Evolutionary conservation across 2,113 vertebrate species (phyloP).

Genomic region (Hepsetus odoe): DNA sequence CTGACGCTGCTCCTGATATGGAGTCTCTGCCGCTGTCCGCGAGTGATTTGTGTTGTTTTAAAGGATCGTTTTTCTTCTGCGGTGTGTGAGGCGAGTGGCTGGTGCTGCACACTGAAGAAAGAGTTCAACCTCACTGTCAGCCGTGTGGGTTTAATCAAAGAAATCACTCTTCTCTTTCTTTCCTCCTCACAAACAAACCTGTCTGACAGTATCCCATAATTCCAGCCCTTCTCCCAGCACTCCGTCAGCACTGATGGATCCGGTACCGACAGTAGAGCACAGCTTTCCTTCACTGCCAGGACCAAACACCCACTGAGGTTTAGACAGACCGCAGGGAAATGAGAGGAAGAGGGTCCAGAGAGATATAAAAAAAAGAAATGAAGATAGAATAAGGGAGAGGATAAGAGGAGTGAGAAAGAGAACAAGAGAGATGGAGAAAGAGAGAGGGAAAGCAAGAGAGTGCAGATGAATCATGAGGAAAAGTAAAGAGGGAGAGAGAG

Average conservation of each 20-base stretch:
- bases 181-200: conserved; percentile 41
- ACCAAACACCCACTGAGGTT: no score
- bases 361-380: neutral
- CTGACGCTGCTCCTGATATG: neutral
- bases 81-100: neutral
- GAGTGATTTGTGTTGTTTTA: neutral
- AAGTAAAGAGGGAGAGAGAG: neutral
- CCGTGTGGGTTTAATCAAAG: conserved; percentile 36
- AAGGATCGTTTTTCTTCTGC: conserved; percentile 4
- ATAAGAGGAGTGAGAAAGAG: neutral
- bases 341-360: conserved; percentile 35
- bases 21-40: neutral
- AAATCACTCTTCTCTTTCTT: conserved; percentile 24
- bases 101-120: no score
- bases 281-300: conserved; percentile 34
- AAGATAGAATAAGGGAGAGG: neutral
- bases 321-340: no score
- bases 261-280: neutral
- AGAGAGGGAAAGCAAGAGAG: neutral
- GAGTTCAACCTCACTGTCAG: conserved; percentile 6
- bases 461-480: neutral
- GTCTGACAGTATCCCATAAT: conserved; percentile 31
- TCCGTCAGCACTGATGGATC: conserved; percentile 35
- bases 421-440: neutral
- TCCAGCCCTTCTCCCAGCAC: conserved; percentile 4